Percentiles rank a stretch among this genome's conserved stretches.
These are phyloP conservation scores for Hyppa rectilinea DNA, from an alignment of 2,888 invertebrate species.

Conservation along the genomic window DNA sequence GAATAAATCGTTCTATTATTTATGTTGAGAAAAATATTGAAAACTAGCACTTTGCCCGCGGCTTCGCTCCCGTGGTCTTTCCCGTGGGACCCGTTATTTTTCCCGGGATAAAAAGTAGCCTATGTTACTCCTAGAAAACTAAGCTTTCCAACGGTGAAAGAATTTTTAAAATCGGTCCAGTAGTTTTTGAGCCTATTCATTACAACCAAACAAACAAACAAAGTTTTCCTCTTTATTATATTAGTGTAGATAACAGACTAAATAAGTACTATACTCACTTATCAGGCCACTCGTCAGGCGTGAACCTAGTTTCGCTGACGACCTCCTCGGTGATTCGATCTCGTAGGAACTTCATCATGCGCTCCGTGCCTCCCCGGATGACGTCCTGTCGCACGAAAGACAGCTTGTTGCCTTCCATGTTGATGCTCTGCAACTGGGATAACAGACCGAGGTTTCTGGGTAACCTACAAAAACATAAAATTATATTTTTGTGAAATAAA, in stretches of 20 bases:
- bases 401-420: constrained; percentile 96
- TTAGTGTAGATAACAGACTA: no score
- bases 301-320: constrained; percentile 78
- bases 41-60: no score
- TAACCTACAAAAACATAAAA: constrained; percentile 71
- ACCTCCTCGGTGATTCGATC: constrained; percentile 91
- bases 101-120: no score
- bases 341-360: constrained; percentile 94
- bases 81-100: no score
- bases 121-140: no score
- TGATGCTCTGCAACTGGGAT: constrained; percentile 95
- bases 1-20: neutral
- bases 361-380: constrained; percentile 95
- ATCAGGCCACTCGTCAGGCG: constrained; percentile 88
- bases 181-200: no score
- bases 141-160: no score
- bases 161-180: no score
- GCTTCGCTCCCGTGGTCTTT: no score
- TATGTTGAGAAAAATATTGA: neutral
- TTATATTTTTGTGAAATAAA: neutral
- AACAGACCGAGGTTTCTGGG: constrained; percentile 90
- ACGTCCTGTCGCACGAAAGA: constrained; percentile 95
- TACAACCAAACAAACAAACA: no score
- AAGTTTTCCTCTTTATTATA: no score
- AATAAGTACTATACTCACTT: constrained; percentile 80